Conservation (phyloP, 2,888 invertebrate genomes). For the Dione juno region DNA sequence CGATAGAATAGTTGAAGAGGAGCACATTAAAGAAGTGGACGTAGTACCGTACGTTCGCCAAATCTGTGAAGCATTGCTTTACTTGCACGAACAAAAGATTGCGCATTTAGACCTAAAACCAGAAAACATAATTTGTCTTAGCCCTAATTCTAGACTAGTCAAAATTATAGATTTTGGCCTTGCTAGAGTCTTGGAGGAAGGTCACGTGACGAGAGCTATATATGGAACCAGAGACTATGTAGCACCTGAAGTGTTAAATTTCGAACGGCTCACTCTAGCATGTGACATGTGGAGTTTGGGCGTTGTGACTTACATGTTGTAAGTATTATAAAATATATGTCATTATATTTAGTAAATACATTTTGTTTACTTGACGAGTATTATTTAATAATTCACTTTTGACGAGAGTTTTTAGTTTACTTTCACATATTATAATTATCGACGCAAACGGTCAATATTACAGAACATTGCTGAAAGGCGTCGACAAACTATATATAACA, state of each 20-base stretch:
- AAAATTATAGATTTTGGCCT: constrained; percentile 98
- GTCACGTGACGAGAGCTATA: constrained; percentile 67
- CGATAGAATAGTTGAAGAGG: constrained; percentile 95
- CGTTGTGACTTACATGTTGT: constrained; percentile 96
- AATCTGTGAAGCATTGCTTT: constrained; percentile 95
- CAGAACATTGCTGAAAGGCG: too few relatives aligned
- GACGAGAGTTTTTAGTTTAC: too few relatives aligned
- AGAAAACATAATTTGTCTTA: constrained; percentile 96
- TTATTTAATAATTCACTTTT: too few relatives aligned
- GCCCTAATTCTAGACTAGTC: constrained; percentile 91
- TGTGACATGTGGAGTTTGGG: constrained; percentile 99
- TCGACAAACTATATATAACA: too few relatives aligned
- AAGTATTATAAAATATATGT: constrained; percentile 79
- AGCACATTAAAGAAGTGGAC: constrained; percentile 88
- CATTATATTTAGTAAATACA: too few relatives aligned
- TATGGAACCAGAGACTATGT: constrained; percentile 97
- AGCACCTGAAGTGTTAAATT: constrained; percentile 95
- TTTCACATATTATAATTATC: too few relatives aligned
- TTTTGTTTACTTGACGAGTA: too few relatives aligned
- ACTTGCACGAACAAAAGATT: constrained; percentile 92
- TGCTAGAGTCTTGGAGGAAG: constrained; percentile 71
- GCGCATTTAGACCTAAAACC: constrained; percentile 97
- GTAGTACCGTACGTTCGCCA: constrained; percentile 94
- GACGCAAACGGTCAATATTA: too few relatives aligned
- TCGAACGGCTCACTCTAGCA: constrained; percentile 92